Base-by-base conservation (phyloP, 2,797 vertebrate genomes). In the Rhadinocentrus ornatus region DNA sequence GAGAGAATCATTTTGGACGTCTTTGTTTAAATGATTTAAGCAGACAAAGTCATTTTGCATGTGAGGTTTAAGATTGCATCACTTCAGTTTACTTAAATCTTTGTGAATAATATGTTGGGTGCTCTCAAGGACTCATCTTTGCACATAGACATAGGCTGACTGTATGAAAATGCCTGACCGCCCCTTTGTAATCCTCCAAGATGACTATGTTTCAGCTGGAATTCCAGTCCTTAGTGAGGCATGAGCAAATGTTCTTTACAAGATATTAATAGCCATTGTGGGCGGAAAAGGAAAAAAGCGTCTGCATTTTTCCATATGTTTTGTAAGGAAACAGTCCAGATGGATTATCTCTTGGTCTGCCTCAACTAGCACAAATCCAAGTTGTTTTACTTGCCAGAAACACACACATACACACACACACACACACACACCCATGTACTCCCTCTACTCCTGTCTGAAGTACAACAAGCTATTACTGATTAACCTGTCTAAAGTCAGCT, bases 281-380 rank as follows among this genome's bases (percentile, higher is more conserved):
- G 89, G 90, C 27, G 84, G 87, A 85, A 90, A 90, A 78, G 62
- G 72, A 78, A 89, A 85, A 89, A 86, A 80, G 70, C 83, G 82
- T 82, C 73, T 88, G 80, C 80, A 81, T 89, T 93, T 93, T 93
- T 92, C 92, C 90, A 91, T 93, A 92, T 93, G 90, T 92, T 93
- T 92, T 89, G 81, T 86, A 85, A 93, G 91, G 88, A 93, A 93
- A 89, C 86, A 73, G 86, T 93, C 90, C 89, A 92, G 90, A 92
- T 90, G 90, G 91, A 94, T 94, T 91, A 92, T 92, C 89, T 91
- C 79, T 87, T 84, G 80, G 86, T 83, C 82, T 86, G 66, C 88
- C 80, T 85, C 70, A 82, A 81, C 80, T 75, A 82, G 63, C 79
- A 79, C 84, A 77, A 83, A 69, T 88, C 87, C 85, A 87, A 88